Percentiles rank a stretch among this genome's conserved stretches.
These are phyloP conservation scores for Ammospiza nelsoni DNA, from an alignment of 2,113 vertebrate genomes.

Conservation along the genomic window DNA sequence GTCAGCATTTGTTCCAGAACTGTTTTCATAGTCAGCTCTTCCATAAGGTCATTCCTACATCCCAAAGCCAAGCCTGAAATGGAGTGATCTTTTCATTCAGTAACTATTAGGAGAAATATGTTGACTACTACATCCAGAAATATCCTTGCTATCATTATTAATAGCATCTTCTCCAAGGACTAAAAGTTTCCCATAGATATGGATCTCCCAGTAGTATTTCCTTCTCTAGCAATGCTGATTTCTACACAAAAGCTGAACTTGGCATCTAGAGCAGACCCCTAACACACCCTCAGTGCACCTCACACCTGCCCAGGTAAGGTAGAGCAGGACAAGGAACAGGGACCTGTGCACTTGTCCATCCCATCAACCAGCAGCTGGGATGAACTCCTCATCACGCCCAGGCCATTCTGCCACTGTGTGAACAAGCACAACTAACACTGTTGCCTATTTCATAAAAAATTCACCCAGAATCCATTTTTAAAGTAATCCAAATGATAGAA, in stretches of 20 bases:
- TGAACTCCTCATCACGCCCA: not conserved
- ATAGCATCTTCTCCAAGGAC: not conserved
- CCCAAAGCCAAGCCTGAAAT: conserved; percentile 16
- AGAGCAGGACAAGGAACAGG: not conserved
- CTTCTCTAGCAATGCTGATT: not conserved
- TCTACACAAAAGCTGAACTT: not conserved
- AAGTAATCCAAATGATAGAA: not conserved
- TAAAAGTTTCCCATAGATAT: conserved; percentile 13
- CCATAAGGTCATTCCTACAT: not conserved
- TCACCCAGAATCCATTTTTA: not conserved
- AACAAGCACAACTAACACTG: not conserved
- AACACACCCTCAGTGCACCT: not conserved
- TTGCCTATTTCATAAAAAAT: not conserved
- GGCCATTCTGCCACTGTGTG: rapidly evolving
- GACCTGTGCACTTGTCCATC: not conserved
- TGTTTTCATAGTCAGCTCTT: not conserved
- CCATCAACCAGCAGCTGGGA: not conserved
- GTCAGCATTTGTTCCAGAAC: not conserved
- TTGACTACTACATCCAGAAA: conserved; percentile 30
- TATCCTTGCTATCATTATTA: conserved; percentile 41
- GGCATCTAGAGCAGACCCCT: not conserved
- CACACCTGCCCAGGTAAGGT: not conserved
- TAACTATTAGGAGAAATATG: conserved; percentile 25
- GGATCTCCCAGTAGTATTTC: not conserved
- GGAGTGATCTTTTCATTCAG: conserved; percentile 14